Base-by-base conservation (phyloP, 2,888 invertebrate genomes). In the Hololepta plana region DNA sequence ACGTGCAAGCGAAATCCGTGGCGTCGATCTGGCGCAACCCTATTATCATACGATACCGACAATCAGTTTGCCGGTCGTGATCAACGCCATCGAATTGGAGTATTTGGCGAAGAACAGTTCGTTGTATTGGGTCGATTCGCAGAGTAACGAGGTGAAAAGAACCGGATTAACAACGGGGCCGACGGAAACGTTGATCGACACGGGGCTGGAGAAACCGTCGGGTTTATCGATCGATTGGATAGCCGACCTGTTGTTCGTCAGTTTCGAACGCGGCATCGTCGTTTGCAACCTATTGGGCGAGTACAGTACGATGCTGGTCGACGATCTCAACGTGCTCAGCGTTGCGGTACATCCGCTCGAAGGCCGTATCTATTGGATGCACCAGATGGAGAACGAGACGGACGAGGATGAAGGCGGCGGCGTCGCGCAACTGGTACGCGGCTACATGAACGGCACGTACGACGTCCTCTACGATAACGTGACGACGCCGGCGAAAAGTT, bases 191-290 rank as follows among this genome's bases (percentile, higher is more conserved):
- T 61, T 82, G 30, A 69, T 79, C 25, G 81, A 82, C 49, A 70
- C 74, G 23, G 74, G 72, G 22, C 53, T 67, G 31, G 59, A 60
- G 36, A 55, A 59, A 37, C 70, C 74, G 15, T 61, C 63, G 27
- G 84, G 77, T 3, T 66, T 88, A 46, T 80, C 81, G 17, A 62
- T 87, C 30, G 85, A 88, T 59, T 81, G 80, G 79, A 64, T 79
- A 31, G 76, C 80, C 9, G 60, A 68, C 23, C 64, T 77, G 44
- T 60, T 82, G 53, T 81, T 75, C 55, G 70, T 82, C 46, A 43
- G 49, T 3, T 69, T 72, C 0, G 66, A 70, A 1, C 57, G 53
- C 30, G 62, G 67, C 6, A 77, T 88, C 35, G 59, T 67, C 28
- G 82, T 68, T 1, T 67, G 72, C 35, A 75, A 70, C 43, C 55